Evolutionary conservation across 2,797 vertebrate species (phyloP).

Genomic region (Telmatherina bonti): DNA sequence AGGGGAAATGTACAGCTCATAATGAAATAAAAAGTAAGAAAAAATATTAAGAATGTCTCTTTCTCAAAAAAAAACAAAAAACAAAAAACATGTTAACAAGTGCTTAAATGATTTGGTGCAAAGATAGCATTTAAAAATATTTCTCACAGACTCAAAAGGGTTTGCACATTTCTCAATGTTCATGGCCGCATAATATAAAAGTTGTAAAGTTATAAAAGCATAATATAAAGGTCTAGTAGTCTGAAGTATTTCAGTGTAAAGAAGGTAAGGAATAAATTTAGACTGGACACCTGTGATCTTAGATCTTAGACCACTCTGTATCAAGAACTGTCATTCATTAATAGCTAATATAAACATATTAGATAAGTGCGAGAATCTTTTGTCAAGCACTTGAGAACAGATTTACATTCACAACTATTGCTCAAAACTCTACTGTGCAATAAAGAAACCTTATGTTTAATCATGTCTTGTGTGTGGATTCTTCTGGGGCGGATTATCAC

Average conservation of each 20-base stretch:
- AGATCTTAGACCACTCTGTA: not conserved
- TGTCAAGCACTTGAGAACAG: no score
- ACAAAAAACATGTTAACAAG: not conserved
- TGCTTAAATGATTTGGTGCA: not conserved
- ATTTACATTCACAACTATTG: not conserved
- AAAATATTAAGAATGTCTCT: no score
- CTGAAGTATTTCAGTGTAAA: no score
- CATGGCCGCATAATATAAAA: no score
- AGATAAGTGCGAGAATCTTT: not conserved
- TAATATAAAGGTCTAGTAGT: no score
- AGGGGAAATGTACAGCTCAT: no score
- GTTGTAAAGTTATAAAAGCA: no score
- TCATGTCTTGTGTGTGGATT: not conserved
- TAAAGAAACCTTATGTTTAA: not conserved
- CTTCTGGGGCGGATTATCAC: not conserved
- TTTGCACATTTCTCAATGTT: not conserved
- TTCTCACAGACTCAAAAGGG: not conserved
- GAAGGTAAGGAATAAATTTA: not conserved
- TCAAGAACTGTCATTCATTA: not conserved
- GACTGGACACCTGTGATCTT: not conserved
- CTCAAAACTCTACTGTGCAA: not conserved
- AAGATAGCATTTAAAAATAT: not conserved
- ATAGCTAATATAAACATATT: not conserved
- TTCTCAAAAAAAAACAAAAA: no score
- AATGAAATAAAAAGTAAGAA: no score